These are phyloP conservation scores for Onchidella celtica DNA, from an alignment of 2,888 invertebrate species.

Conservation along the genomic window DNA sequence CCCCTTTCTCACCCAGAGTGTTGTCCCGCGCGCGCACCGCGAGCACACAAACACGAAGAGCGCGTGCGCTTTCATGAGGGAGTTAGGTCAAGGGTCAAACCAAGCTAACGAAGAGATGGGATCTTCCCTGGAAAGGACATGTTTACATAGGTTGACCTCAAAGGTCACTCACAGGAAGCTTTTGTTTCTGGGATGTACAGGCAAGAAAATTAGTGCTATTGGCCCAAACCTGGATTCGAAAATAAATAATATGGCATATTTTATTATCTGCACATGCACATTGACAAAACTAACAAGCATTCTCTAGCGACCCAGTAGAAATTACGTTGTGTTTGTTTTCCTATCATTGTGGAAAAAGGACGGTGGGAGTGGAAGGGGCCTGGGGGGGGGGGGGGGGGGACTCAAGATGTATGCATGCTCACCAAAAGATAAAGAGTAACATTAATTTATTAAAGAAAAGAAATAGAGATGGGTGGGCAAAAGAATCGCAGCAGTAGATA, in stretches of 20 bases:
- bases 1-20: not conserved
- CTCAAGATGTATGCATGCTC: too few relatives aligned
- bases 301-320: too few relatives aligned
- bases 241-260: too few relatives aligned
- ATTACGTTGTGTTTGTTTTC: too few relatives aligned
- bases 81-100: conserved; percentile 9
- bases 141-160: not conserved
- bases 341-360: too few relatives aligned
- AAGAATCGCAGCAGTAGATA: too few relatives aligned
- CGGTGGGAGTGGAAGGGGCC: not conserved
- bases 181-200: not conserved
- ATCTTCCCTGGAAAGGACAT: not conserved
- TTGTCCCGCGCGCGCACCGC: not conserved
- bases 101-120: not conserved
- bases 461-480: too few relatives aligned
- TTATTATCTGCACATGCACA: too few relatives aligned
- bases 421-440: too few relatives aligned
- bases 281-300: too few relatives aligned
- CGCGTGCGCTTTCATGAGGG: not conserved
- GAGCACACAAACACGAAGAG: not conserved
- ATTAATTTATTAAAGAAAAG: too few relatives aligned
- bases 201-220: not conserved
- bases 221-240: not conserved
- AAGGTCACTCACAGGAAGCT: conserved; percentile 3
- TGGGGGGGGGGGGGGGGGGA: conserved; percentile 3